Evolutionary conservation across 2,797 vertebrate genomes (phyloP).

Genomic region (Podarcis siculus): DNA sequence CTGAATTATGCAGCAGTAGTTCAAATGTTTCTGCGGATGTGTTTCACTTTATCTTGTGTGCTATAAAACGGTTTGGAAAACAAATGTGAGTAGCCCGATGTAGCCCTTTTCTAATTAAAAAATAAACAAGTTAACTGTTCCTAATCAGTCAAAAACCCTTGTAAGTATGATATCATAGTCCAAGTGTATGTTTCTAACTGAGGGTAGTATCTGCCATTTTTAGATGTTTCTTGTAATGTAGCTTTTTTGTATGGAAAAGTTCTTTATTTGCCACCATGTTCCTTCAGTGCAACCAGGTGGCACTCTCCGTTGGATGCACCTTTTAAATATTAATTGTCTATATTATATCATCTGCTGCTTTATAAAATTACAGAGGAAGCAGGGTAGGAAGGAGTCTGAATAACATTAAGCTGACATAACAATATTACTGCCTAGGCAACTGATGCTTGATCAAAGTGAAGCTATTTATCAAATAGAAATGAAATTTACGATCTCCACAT

Average conservation of each 20-base stretch:
- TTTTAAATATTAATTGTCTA: conserved; percentile 11
- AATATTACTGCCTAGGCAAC: conserved; percentile 17
- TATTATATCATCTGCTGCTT: not conserved
- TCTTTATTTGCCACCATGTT: not conserved
- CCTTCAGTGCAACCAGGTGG: not conserved
- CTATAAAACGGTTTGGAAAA: not conserved
- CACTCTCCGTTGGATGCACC: not conserved
- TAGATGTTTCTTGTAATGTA: not conserved
- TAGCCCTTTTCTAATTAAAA: not conserved
- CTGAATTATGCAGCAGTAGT: not conserved
- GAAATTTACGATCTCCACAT: conserved; percentile 21
- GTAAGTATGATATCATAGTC: not conserved
- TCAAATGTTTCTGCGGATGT: not conserved
- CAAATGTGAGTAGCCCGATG: not conserved
- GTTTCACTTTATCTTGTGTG: not conserved
- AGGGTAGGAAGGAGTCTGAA: conserved; percentile 3
- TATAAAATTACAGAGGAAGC: not conserved
- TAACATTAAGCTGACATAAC: not conserved
- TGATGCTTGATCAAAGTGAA: conserved; percentile 38
- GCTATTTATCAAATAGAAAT: conserved; percentile 44
- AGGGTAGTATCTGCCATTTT: not conserved
- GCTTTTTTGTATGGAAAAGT: not conserved
- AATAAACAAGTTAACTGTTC: not conserved
- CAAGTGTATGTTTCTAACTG: not conserved
- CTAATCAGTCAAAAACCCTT: not conserved